Conservation (phyloP, 2,113 vertebrate species). For the Salvator merianae region DNA sequence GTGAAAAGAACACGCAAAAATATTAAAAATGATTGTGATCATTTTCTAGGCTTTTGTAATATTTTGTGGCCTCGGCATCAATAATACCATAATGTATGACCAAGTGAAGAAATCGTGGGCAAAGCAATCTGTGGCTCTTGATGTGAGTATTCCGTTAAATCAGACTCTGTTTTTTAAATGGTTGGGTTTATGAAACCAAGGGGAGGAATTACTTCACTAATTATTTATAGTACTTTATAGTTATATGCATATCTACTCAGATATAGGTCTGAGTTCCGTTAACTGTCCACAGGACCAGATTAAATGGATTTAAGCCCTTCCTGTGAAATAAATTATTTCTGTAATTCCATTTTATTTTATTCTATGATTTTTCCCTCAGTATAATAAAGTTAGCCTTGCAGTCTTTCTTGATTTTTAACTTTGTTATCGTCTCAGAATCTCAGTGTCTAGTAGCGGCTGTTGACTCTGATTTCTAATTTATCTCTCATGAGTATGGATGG, state of each 20-base stretch:
- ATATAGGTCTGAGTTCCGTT: no score
- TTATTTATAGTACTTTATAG: no score
- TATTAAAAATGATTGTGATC: constrained; percentile 34
- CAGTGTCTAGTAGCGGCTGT: not conserved
- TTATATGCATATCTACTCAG: no score
- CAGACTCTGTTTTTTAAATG: not conserved
- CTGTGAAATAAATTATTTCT: not conserved
- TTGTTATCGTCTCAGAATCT: not conserved
- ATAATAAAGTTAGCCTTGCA: not conserved
- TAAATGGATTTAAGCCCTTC: not conserved
- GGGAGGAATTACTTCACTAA: no score
- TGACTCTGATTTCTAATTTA: no score
- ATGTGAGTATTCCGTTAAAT: constrained; percentile 79
- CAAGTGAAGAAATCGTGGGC: constrained; percentile 99
- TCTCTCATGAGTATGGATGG: no score
- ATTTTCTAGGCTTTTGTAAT: constrained; percentile 94
- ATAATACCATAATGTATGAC: constrained; percentile 99
- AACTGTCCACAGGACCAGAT: not conserved
- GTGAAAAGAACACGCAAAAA: constrained; percentile 41
- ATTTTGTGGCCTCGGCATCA: constrained; percentile 98
- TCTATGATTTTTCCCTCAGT: not conserved
- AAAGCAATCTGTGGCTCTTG: constrained; percentile 97
- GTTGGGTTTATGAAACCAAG: not conserved
- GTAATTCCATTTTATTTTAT: not conserved
- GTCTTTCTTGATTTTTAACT: not conserved